These are phyloP conservation scores for Pipistrellus nathusii DNA, from an alignment of 2,797 vertebrate species.

Conservation along the genomic window DNA sequence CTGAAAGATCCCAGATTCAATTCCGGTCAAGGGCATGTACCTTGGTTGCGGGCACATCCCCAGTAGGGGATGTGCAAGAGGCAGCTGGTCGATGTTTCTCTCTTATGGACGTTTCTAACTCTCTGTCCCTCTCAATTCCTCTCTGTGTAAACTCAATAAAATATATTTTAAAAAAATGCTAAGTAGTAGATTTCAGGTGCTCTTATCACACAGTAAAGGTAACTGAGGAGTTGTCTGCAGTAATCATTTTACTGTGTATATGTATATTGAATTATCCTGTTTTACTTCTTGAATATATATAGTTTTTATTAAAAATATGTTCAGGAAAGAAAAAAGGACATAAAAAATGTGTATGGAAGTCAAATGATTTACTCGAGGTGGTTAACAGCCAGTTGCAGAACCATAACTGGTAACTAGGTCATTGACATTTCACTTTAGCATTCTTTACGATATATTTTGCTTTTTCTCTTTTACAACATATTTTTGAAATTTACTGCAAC, in stretches of 20 bases:
- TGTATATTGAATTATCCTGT: background rate
- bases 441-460: constrained; percentile 32
- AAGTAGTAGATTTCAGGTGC: background rate
- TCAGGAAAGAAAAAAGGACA: constrained; percentile 1
- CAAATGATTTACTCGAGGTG: constrained; percentile 43
- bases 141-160: too few species aligned
- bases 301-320: background rate
- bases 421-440: constrained; percentile 11
- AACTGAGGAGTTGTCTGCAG: background rate
- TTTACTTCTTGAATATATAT: background rate
- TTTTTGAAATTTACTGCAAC: constrained; percentile 18
- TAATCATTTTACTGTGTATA: background rate
- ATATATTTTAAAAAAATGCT: too few species aligned
- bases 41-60: too few species aligned
- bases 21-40: too few species aligned
- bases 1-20: too few species aligned
- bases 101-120: too few species aligned
- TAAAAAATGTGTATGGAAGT: background rate
- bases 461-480: background rate
- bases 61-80: too few species aligned
- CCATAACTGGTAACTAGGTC: background rate
- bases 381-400: constrained; percentile 28
- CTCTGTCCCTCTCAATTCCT: too few species aligned
- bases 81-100: too few species aligned
- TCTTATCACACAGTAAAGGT: background rate